Base-by-base conservation (phyloP, 2,888 invertebrate species). In the Hipparchia semele region DNA sequence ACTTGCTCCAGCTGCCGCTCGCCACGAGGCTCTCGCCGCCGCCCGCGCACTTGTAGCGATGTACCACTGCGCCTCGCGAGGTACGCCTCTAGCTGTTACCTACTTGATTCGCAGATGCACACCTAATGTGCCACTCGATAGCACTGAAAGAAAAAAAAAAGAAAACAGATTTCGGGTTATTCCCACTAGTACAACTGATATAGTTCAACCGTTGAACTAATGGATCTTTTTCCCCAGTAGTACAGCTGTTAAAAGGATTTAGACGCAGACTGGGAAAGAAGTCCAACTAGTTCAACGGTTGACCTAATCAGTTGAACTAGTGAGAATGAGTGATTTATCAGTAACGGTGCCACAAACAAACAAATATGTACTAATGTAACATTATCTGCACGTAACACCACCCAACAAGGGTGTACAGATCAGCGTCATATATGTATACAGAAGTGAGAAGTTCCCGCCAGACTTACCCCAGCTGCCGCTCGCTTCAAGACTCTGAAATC, bases 41-140 rank as follows among this genome's bases (percentile, higher is more conserved):
- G 79, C 92, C 93, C 53, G 92, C 93, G 86, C 93, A 92, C 87
- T 90, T 92, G 91, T 93, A 93, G 92, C 93, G 88, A 82, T 82
- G 87, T 83, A 86, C 86, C 77, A 81, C 83, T 75, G 91, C 92
- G 91, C 89, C 90, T 86, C 77, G 72, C 61, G 76, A 78, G 79
- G 82, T 82, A 72, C 56, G 8, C 56, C n/a, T 51, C 13, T 13
- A 4, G 4, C 59, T 33, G 13, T 5, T 60, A 60, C 86, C 92
- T 92, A 76, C 87, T 92, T 79, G 92, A 91, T 85, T 85, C 88
- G 78, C 90, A 91, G 74, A 90, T 91, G 75, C 87, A 73, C 90
- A 89, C 86, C 77, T 86, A 59, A 82, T 87, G 85, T 92, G 91
- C 87, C 91, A 91, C 80, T 87, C 90, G 69, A 39, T 39, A 2